Conservation (phyloP, 1,140 invertebrate species). For the Carcinoscorpius rotundicauda region DNA sequence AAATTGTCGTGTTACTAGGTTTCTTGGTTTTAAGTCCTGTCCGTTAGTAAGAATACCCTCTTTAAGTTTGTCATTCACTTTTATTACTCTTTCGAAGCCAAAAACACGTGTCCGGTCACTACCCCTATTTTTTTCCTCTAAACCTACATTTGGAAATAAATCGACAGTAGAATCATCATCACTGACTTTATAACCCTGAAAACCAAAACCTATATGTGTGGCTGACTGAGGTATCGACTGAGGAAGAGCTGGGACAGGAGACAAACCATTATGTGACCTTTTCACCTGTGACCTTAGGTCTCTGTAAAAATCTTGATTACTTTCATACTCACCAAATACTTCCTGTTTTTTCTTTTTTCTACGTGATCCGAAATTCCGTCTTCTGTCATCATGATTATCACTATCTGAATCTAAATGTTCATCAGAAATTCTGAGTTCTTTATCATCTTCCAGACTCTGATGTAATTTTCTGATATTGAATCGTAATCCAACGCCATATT, state of each 20-base stretch:
- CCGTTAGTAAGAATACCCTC: neutral
- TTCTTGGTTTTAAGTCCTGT: neutral
- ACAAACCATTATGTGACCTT: neutral
- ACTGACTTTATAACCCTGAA: too few relatives aligned
- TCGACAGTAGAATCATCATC: too few relatives aligned
- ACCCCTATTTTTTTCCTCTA: neutral
- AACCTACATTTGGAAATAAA: neutral
- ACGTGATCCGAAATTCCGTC: neutral
- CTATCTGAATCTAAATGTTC: neutral
- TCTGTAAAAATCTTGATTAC: neutral
- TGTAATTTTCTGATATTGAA: constrained; percentile 22
- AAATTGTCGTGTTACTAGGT: neutral
- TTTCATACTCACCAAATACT: neutral
- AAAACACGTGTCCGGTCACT: neutral
- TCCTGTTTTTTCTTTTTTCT: too few relatives aligned
- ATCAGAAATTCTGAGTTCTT: constrained; percentile 6
- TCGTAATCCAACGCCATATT: constrained; percentile 15
- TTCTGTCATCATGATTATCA: neutral
- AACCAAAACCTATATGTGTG: too few relatives aligned
- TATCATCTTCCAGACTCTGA: constrained; percentile 11
- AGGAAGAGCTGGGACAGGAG: neutral
- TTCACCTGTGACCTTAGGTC: neutral
- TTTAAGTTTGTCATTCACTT: neutral
- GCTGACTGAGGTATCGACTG: neutral
- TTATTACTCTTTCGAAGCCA: neutral